phyloP scores from a whole-genome alignment of 2,888 invertebrate genomes.

The Pollenia amentaria region DNA sequence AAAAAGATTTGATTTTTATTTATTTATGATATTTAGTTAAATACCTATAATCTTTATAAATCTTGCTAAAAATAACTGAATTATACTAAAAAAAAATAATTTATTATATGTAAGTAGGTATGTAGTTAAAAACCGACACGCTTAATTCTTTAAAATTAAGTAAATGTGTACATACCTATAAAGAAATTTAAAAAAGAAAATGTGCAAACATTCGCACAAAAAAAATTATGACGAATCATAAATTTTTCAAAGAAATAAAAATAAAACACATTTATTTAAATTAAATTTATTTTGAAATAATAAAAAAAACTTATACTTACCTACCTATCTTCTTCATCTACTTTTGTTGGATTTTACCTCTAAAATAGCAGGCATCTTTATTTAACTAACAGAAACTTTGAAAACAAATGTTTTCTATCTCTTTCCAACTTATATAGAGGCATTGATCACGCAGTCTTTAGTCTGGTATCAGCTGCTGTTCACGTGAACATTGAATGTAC shows the following conservation, averaged over 20 bases:
- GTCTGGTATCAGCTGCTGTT: constrained; percentile 89
- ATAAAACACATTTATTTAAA: constrained; percentile 47
- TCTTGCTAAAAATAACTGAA: too few species aligned
- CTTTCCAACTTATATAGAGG: constrained; percentile 78
- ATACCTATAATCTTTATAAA: too few species aligned
- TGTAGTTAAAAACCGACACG: neutral
- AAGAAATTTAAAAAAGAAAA: constrained; percentile 64
- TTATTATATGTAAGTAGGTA: too few species aligned
- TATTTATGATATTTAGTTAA: neutral
- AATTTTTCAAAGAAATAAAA: constrained; percentile 27
- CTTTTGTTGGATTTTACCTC: constrained; percentile 61
- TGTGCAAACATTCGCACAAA: too few species aligned
- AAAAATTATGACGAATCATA: constrained; percentile 75
- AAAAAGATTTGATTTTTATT: neutral
- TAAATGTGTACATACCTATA: neutral
- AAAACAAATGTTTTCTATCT: constrained; percentile 83
- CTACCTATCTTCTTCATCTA: neutral
- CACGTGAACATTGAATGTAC: constrained; percentile 91
- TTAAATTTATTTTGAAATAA: constrained; percentile 53
- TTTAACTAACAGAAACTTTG: constrained; percentile 81
- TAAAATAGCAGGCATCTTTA: constrained; percentile 77
- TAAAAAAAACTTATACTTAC: constrained; percentile 24
- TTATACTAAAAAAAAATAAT: too few species aligned
- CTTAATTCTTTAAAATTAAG: constrained; percentile 30
- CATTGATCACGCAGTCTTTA: constrained; percentile 84